phyloP scores from a whole-genome alignment of 1,140 invertebrate species.

The Drosophila pandora region DNA sequence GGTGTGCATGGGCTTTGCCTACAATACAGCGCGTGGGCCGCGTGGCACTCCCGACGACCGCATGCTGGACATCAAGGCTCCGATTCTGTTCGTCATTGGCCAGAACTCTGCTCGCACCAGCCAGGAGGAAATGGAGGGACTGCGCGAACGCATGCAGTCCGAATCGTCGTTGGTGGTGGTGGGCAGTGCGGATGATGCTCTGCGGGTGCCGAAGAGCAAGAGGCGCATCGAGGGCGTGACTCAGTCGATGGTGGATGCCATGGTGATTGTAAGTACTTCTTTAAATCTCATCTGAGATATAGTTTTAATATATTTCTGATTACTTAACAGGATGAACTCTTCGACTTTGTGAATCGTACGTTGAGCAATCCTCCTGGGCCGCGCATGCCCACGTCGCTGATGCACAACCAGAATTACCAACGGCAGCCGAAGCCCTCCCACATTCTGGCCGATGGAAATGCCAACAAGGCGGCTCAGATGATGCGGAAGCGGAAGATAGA shows the following conservation, averaged over 20 bases:
- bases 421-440: constrained; percentile 47
- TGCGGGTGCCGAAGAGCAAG: constrained; percentile 89
- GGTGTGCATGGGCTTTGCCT: constrained; percentile 92
- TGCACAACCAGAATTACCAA: constrained; percentile 47
- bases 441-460: constrained; percentile 47
- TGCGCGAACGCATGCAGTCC: constrained; percentile 90
- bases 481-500: constrained; percentile 56
- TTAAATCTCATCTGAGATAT: background rate
- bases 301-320: background rate
- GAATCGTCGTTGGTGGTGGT: constrained; percentile 92
- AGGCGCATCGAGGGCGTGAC: constrained; percentile 90
- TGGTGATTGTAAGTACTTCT: constrained; percentile 86
- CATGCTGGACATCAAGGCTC: constrained; percentile 89
- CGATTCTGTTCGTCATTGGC: constrained; percentile 92
- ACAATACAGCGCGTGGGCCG: constrained; percentile 89
- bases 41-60: constrained; percentile 92
- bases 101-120: constrained; percentile 87
- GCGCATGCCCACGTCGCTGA: constrained; percentile 83
- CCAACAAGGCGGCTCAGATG: constrained; percentile 48
- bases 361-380: constrained; percentile 86
- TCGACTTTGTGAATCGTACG: constrained; percentile 86
- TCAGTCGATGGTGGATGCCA: constrained; percentile 92
- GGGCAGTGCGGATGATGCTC: constrained; percentile 91
- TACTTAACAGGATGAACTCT: constrained; percentile 86
- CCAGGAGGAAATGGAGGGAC: constrained; percentile 90